Base-by-base conservation (phyloP, 2,888 invertebrate genomes). In the Drosophila kuntzei region DNA sequence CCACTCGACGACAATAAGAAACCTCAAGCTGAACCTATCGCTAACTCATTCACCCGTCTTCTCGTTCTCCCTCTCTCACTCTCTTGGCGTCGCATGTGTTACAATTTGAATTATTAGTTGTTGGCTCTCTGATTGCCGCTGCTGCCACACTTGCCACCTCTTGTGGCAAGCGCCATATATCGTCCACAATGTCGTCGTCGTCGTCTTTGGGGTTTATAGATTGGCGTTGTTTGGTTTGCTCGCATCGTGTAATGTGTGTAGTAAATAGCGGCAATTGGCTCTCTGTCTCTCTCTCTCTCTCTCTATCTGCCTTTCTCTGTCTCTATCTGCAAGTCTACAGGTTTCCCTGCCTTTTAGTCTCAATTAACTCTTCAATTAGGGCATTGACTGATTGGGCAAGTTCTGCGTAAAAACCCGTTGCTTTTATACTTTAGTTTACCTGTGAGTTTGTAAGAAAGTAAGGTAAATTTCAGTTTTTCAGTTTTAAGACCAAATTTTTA, bases 81-180 rank as follows among this genome's bases (percentile, higher is more conserved):
- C 37, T 47, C 20, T 18, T 11, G 39, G 58, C 71, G 77, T 79
- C 79, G 81, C 82, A 82, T 82, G 82, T 82, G 85, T 63, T 85
- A 71, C 82, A 79, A 77, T 82, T 82, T 82, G 85, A 82, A 86
- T 83, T 86, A 82, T 86, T 83, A 83, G 63, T 64, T 62, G 58
- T 46, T 53, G 65, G 53, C 53, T 41, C 53, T 29, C 53, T 41
- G 53, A 53, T 36, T 75, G 54, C 54, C 14, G 55, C 34, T 55
- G 36, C 44, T 36, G 55, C 64, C 72, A 71, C 76, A 82, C 71
- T 80, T 85, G 79, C 84, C 82, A 85, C 77, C 80, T 79, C 70
- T 70, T 63, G 37, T 58, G 54, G 20, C 36, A 53, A 71, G 72
- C 78, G 78, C 81, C 84, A 78, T 49, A 66, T 46, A 59, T 47